Percentiles rank a stretch among this genome's conserved stretches.
Conservation (phyloP, 2,113 vertebrate species). For the Percina caprodes region DNA sequence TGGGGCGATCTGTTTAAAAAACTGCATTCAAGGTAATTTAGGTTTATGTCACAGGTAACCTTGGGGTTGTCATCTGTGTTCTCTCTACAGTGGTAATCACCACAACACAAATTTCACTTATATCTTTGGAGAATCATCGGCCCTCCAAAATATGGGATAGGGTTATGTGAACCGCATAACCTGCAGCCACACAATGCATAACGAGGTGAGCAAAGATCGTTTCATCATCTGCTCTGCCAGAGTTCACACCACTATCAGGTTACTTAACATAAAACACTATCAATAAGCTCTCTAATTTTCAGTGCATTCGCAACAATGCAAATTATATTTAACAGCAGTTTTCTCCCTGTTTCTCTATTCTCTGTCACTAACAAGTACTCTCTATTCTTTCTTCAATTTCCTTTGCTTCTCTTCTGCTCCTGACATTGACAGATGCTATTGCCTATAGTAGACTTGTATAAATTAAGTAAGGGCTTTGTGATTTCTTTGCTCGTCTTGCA, state of each 20-base stretch:
- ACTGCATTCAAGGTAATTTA: background rate
- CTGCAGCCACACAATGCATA: slow-evolving; percentile 67
- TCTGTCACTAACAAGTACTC: slow-evolving; percentile 55
- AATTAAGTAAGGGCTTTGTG: slow-evolving; percentile 75
- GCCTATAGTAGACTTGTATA: slow-evolving; percentile 69
- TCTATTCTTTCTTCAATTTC: slow-evolving; percentile 52
- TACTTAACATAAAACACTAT: background rate
- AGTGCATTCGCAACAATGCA: background rate
- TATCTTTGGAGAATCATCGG: background rate
- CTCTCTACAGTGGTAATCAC: slow-evolving; percentile 27
- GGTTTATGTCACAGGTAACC: slow-evolving; percentile 44
- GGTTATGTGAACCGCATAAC: slow-evolving; percentile 41
- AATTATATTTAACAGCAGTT: slow-evolving; percentile 12
- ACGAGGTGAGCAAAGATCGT: slow-evolving; percentile 52
- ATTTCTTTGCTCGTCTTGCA: slow-evolving; percentile 55
- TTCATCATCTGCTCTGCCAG: slow-evolving; percentile 14
- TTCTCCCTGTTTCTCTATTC: slow-evolving; percentile 10
- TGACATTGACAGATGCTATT: slow-evolving; percentile 72
- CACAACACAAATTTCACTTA: background rate
- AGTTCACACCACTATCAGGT: slow-evolving; percentile 26
- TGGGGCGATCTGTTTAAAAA: slow-evolving; percentile 26
- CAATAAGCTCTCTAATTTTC: background rate
- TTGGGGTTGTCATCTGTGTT: slow-evolving; percentile 33
- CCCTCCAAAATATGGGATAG: slow-evolving; percentile 38
- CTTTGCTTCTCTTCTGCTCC: slow-evolving; percentile 49